phyloP scores from a whole-genome alignment of 2,888 invertebrate species.

The Dolichomitus sp. region DNA sequence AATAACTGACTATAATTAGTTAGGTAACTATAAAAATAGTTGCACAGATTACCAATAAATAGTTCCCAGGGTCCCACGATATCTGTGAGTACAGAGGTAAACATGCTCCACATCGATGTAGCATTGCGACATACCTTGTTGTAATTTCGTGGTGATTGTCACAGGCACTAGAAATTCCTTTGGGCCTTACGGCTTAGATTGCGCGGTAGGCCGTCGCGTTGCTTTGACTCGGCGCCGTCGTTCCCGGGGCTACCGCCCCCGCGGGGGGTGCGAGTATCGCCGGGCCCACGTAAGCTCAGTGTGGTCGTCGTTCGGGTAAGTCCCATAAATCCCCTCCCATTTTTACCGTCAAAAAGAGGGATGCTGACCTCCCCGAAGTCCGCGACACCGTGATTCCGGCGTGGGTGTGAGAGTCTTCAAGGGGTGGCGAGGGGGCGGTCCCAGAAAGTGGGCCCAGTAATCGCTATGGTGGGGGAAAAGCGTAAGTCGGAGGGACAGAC shows the following conservation, averaged over 20 bases:
- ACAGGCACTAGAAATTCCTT: background rate
- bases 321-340: conserved; percentile 1
- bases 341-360: conserved; percentile 73
- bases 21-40: no score
- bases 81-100: background rate
- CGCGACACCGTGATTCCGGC: conserved; percentile 8
- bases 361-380: conserved; percentile 71
- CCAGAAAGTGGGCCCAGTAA: conserved; percentile 48
- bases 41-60: no score
- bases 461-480: conserved; percentile 60
- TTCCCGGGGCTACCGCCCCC: conserved; percentile 80
- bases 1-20: no score
- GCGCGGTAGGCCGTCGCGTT: conserved; percentile 51
- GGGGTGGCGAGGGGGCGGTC: conserved; percentile 69
- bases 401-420: conserved; percentile 49
- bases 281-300: conserved; percentile 29
- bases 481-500: conserved; percentile 33
- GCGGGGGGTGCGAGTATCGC: conserved; percentile 73
- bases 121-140: background rate
- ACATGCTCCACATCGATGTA: background rate
- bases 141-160: background rate
- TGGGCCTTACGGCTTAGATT: background rate
- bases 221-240: conserved; percentile 72
- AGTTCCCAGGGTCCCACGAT: background rate
- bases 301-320: conserved; percentile 22